Evolutionary conservation across 2,888 invertebrate species (phyloP).

Genomic region (Odontocolon sp.): DNA sequence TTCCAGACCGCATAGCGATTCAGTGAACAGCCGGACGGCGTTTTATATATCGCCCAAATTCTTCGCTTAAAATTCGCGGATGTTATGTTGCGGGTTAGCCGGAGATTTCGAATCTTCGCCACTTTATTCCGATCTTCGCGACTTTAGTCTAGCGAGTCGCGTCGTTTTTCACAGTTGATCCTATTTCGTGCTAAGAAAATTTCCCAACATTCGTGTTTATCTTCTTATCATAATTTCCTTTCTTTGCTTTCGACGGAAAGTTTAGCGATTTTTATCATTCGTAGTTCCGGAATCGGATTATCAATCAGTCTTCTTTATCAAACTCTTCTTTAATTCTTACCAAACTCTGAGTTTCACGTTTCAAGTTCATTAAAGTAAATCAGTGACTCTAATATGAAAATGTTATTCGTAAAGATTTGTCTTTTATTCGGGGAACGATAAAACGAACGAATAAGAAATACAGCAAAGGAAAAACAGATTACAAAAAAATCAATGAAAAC

Average conservation of each 20-base stretch:
- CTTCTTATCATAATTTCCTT: no score
- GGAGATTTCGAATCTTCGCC: constrained; percentile 19
- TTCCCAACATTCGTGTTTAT: background rate
- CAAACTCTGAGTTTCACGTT: no score
- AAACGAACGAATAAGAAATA: no score
- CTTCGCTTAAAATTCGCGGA: constrained; percentile 53
- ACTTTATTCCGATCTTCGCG: constrained; percentile 18
- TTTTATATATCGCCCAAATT: constrained; percentile 26
- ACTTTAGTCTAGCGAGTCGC: constrained; percentile 27
- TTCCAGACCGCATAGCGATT: constrained; percentile 54
- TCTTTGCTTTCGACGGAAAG: background rate
- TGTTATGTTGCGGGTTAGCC: constrained; percentile 14
- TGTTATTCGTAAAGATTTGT: no score
- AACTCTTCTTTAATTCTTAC: no score
- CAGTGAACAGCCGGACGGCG: constrained; percentile 27
- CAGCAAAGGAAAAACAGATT: no score
- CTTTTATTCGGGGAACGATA: no score
- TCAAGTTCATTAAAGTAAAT: no score
- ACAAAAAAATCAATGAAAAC: no score
- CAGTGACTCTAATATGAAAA: no score
- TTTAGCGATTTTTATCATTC: background rate
- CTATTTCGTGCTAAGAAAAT: background rate
- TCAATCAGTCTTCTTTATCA: no score
- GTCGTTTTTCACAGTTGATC: constrained; percentile 32
- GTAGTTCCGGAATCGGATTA: background rate